A percentile compares a stretch with the other conserved stretches of the same genome.
Conservation (phyloP, 2,888 invertebrate genomes). For the Dendrolimus houi region DNA sequence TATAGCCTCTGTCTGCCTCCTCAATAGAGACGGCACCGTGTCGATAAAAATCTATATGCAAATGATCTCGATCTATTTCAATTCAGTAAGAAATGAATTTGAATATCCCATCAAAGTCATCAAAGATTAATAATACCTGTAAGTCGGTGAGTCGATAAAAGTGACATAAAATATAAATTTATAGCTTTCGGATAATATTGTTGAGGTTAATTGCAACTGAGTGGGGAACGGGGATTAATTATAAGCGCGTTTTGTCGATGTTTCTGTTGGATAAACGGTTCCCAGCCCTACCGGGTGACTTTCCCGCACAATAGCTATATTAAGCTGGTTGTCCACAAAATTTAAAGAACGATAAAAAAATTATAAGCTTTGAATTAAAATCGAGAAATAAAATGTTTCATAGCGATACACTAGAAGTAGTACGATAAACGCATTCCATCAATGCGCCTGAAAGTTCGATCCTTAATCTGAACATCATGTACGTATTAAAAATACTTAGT, state of each 20-base stretch:
- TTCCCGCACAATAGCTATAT: neutral
- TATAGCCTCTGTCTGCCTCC: constrained; percentile 60
- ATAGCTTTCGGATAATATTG: constrained; percentile 17
- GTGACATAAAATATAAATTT: constrained; percentile 22
- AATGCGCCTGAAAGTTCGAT: too few species aligned
- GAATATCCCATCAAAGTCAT: constrained; percentile 18
- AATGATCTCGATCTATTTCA: constrained; percentile 11
- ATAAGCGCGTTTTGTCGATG: constrained; percentile 9
- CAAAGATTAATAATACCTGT: constrained; percentile 17
- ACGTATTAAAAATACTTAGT: too few species aligned
- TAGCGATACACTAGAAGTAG: too few species aligned
- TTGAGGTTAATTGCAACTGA: neutral
- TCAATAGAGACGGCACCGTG: constrained; percentile 20
- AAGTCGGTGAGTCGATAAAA: constrained; percentile 18
- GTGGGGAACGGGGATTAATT: constrained; percentile 6
- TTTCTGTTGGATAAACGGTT: neutral
- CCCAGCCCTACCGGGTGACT: neutral
- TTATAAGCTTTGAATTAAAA: too few species aligned
- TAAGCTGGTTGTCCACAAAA: neutral
- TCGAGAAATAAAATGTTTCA: too few species aligned
- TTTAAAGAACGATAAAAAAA: too few species aligned
- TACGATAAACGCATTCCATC: too few species aligned
- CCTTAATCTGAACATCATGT: too few species aligned
- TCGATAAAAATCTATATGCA: constrained; percentile 7
- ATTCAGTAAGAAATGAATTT: constrained; percentile 17